Percentiles rank a stretch among this genome's conserved stretches.
Evolutionary conservation across 2,113 vertebrate species (phyloP).

Genomic region (Plectropomus leopardus): DNA sequence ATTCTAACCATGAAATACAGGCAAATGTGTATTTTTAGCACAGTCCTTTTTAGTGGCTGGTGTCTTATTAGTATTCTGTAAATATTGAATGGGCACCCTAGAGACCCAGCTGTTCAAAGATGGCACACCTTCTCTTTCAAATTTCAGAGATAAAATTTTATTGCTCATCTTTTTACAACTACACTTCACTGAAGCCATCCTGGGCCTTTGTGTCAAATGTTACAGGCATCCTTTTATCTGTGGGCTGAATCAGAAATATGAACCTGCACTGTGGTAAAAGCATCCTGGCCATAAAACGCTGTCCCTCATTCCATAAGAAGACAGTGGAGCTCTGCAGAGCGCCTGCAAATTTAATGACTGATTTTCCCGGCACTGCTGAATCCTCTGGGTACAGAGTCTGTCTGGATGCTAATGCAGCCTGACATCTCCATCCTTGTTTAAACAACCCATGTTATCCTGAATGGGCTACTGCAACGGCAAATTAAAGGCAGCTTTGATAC

Average conservation of each 20-base stretch:
- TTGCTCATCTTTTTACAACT: neutral
- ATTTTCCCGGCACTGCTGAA: slow-evolving; percentile 67
- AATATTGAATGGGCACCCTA: slow-evolving; percentile 56
- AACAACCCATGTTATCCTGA: slow-evolving; percentile 58
- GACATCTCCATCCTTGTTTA: slow-evolving; percentile 79
- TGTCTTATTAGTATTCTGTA: slow-evolving; percentile 30
- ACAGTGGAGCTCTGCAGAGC: slow-evolving; percentile 50
- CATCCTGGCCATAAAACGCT: slow-evolving; percentile 33
- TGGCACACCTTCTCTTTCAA: neutral
- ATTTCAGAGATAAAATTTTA: slow-evolving; percentile 4
- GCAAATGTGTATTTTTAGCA: slow-evolving; percentile 57
- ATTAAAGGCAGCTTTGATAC: slow-evolving; percentile 56
- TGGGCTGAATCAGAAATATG: slow-evolving; percentile 55
- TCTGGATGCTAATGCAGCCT: slow-evolving; percentile 75
- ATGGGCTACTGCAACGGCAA: slow-evolving; percentile 54
- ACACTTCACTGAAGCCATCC: slow-evolving; percentile 2
- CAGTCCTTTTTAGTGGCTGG: neutral
- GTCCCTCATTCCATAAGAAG: slow-evolving; percentile 43
- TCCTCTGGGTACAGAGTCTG: slow-evolving; percentile 68
- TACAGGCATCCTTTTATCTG: slow-evolving; percentile 17
- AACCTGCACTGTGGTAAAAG: slow-evolving; percentile 38
- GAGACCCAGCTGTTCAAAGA: slow-evolving; percentile 20
- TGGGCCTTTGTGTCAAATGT: slow-evolving; percentile 7
- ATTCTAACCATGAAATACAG: neutral
- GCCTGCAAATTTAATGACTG: slow-evolving; percentile 83